These are phyloP conservation scores for Rhyacophila evoluta DNA, from an alignment of 2,888 invertebrate genomes.

Conservation along the genomic window DNA sequence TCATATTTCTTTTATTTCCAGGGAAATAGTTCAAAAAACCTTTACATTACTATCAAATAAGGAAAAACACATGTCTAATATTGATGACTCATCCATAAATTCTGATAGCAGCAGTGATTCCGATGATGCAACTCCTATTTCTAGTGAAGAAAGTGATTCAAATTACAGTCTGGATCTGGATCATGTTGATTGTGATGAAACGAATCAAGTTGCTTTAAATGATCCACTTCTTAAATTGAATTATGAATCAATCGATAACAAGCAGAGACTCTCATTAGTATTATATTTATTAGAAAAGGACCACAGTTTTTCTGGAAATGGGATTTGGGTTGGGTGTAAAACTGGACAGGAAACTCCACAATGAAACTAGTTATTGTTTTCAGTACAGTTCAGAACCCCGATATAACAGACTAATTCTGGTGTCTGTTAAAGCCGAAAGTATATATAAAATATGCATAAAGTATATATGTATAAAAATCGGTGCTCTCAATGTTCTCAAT, in stretches of 20 bases:
- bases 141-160: neutral
- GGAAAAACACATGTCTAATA: neutral
- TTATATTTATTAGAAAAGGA: constrained; percentile 66
- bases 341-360: neutral
- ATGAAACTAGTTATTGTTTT: too few species aligned
- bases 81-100: neutral
- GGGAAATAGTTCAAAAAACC: neutral
- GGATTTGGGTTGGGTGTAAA: constrained; percentile 61
- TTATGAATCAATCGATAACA: neutral
- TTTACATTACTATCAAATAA: neutral
- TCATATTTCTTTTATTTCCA: neutral
- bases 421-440: too few species aligned
- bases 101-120: neutral
- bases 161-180: neutral
- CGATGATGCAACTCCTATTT: neutral
- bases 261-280: constrained; percentile 55
- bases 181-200: constrained; percentile 34
- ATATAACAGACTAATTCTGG: too few species aligned
- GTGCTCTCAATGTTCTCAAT: too few species aligned
- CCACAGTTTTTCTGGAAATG: constrained; percentile 68
- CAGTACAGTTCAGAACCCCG: too few species aligned
- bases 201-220: constrained; percentile 62
- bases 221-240: constrained; percentile 56
- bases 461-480: too few species aligned
- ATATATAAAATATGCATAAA: too few species aligned